These are phyloP conservation scores for Hypolimnas misippus DNA, from an alignment of 2,888 invertebrate species.

Conservation along the genomic window DNA sequence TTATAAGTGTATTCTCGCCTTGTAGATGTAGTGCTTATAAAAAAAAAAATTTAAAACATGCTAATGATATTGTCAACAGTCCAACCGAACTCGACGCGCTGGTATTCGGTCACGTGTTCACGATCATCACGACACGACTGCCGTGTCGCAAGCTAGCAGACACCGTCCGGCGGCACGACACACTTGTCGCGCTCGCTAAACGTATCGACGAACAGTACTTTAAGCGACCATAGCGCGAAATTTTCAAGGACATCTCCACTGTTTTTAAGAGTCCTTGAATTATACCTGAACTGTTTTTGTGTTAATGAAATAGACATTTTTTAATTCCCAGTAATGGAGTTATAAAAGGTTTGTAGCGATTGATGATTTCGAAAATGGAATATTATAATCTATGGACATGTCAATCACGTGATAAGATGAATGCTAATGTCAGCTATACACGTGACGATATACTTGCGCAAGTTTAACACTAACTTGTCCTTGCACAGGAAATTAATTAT, in stretches of 20 bases:
- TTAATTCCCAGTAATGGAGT: not conserved
- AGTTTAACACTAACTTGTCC: too few relatives aligned
- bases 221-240: conserved; percentile 77
- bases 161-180: conserved; percentile 89
- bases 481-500: too few relatives aligned
- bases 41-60: too few relatives aligned
- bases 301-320: not conserved
- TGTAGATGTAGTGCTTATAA: too few relatives aligned
- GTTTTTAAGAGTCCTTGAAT: conserved; percentile 74
- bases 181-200: conserved; percentile 91
- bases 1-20: too few relatives aligned
- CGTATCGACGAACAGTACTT: conserved; percentile 93
- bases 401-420: too few relatives aligned
- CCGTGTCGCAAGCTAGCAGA: conserved; percentile 92
- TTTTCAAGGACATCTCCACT: conserved; percentile 77
- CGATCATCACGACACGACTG: conserved; percentile 94
- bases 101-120: conserved; percentile 98
- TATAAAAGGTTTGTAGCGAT: too few relatives aligned
- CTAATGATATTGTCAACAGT: conserved; percentile 80
- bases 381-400: too few relatives aligned
- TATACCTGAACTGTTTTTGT: conserved; percentile 4
- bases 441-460: too few relatives aligned
- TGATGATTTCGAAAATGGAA: too few relatives aligned
- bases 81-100: conserved; percentile 98
- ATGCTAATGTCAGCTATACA: too few relatives aligned